These are phyloP conservation scores for Dorcus parallelipipedus DNA, from an alignment of 2,888 invertebrate species.

Conservation along the genomic window DNA sequence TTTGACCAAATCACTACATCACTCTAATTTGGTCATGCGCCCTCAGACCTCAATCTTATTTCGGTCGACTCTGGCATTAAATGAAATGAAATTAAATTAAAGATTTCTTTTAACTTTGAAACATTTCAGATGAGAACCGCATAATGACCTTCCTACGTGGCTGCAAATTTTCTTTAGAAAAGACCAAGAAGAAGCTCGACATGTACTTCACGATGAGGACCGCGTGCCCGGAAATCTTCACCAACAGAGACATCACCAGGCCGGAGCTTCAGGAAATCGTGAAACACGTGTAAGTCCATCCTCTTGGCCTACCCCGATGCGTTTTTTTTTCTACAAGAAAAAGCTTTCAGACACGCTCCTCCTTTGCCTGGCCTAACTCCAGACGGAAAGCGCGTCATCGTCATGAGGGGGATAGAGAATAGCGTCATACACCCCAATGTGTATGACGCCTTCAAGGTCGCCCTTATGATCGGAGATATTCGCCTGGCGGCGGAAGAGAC, in stretches of 20 bases:
- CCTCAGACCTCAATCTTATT: no score
- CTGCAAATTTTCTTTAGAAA: slow-evolving; percentile 83
- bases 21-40: no score
- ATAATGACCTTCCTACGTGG: slow-evolving; percentile 80
- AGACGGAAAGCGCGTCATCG: slow-evolving; percentile 71
- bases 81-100: no score
- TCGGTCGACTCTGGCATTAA: no score
- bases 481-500: slow-evolving; percentile 72
- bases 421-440: slow-evolving; percentile 68
- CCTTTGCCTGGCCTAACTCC: slow-evolving; percentile 79
- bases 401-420: slow-evolving; percentile 71
- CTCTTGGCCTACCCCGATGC: no score
- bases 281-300: slow-evolving; percentile 62
- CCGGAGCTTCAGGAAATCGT: slow-evolving; percentile 70
- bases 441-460: slow-evolving; percentile 75
- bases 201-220: slow-evolving; percentile 86
- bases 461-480: slow-evolving; percentile 81
- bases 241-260: slow-evolving; percentile 68
- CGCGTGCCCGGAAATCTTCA: slow-evolving; percentile 79
- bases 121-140: slow-evolving; percentile 65
- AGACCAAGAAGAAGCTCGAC: slow-evolving; percentile 79
- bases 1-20: no score
- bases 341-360: slow-evolving; percentile 64
- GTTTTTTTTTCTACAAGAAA: no score
- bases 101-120: not conserved